A percentile compares a stretch with the other conserved stretches of the same genome.
phyloP scores from a whole-genome alignment of 2,113 vertebrate species.

The Ochotona curzoniae region DNA sequence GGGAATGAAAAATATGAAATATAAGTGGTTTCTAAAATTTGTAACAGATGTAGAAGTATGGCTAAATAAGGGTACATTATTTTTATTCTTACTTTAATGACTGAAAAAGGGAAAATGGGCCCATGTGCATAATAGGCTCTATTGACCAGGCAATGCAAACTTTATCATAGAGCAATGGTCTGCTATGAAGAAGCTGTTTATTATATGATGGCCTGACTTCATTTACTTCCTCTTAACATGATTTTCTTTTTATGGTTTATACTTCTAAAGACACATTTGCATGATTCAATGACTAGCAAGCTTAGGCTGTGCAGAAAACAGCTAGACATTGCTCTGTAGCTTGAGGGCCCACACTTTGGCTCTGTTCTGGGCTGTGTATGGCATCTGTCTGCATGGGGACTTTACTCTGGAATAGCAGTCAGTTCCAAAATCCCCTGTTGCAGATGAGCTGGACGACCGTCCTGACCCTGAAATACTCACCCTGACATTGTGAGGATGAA shows the following conservation, averaged over 20 bases:
- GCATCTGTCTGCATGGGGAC: neutral
- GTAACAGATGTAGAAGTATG: conserved; percentile 36
- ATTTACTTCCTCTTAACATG: neutral
- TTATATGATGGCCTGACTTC: neutral
- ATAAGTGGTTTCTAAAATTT: conserved; percentile 53
- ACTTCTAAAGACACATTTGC: neutral
- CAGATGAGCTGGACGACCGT: neutral
- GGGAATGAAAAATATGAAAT: conserved; percentile 47
- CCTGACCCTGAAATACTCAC: conserved; percentile 82
- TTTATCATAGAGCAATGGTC: neutral
- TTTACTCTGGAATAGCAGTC: neutral
- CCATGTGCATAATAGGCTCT: neutral
- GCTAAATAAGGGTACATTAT: conserved; percentile 36
- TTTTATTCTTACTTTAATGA: conserved; percentile 43
- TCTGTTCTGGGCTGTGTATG: neutral
- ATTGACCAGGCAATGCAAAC: neutral
- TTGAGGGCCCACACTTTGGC: neutral
- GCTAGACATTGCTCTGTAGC: neutral
- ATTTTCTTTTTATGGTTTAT: neutral
- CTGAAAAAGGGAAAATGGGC: neutral
- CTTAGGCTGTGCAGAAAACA: neutral
- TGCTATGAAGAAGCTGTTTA: neutral
- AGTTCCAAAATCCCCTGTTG: conserved; percentile 47
- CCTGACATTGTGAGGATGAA: conserved; percentile 89
- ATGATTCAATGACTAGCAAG: neutral